Percentiles rank a stretch among this genome's conserved stretches.
Conservation (phyloP, 2,797 vertebrate species). For the Alauda arvensis region DNA sequence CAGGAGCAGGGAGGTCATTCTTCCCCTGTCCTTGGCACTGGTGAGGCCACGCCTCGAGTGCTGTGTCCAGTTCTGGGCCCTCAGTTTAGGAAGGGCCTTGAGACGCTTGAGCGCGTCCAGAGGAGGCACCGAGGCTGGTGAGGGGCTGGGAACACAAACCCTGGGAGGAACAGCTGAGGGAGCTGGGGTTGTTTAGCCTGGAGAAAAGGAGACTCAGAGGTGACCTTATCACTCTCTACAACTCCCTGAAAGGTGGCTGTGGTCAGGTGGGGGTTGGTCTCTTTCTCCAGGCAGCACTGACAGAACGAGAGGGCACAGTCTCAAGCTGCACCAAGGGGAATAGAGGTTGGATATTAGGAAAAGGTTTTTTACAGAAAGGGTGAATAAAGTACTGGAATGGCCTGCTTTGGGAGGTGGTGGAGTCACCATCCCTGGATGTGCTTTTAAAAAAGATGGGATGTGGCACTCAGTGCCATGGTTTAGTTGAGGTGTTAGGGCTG, state of each 20-base stretch:
- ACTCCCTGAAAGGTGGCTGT: neutral
- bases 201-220: neutral
- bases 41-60: neutral
- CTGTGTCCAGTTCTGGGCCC: neutral
- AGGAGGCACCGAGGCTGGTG: neutral
- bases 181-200: neutral
- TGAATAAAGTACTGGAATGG: neutral
- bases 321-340: fast-evolving
- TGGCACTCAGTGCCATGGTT: fast-evolving
- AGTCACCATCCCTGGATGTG: too few species aligned
- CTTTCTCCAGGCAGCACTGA: neutral
- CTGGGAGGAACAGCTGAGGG: neutral
- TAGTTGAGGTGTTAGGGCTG: neutral
- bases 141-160: neutral
- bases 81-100: neutral
- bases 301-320: fast-evolving
- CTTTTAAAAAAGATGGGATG: neutral
- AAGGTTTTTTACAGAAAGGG: fast-evolving
- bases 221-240: neutral
- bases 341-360: neutral
- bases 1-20: neutral
- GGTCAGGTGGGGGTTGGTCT: neutral
- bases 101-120: fast-evolving
- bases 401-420: fast-evolving
- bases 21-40: fast-evolving